Evolutionary conservation across 1,140 invertebrate genomes (phyloP), one percentile per base, ranked within the genome.

Genomic region (Zelostemma sp.): DNA sequence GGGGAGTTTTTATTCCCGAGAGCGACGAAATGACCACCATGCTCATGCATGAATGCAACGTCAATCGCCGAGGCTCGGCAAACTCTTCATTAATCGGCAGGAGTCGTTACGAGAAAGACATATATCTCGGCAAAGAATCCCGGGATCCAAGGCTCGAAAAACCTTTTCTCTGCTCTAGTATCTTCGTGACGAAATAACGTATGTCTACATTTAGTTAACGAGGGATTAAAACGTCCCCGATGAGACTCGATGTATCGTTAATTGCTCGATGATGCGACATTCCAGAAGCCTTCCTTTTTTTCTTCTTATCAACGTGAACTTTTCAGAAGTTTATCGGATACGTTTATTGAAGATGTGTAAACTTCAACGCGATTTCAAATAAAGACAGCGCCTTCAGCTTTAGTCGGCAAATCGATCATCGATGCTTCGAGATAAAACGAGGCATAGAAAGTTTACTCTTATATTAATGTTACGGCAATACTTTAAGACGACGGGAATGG

Each of bases 41-140:
- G 71, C 76, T 80, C 73, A 78, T 80, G 75, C 78, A 80, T 80
- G 79, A 81, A 81, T 80, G 79, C 79, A 80, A 80, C 77, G 78
- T 79, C 77, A 79, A 72, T 74, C 76, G 78, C 73, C 63, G 33
- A 40, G 60, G 66, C 67, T 73, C 61, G 50, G 57, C 65, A 60
- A 80, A 76, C 75, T 80, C 77, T 79, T 81, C 69, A 79, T 81
- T 81, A 79, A 79, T 72, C 72, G 56, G 49, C 45, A 45, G 35
- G 43, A n/a, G 48, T 60, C 56, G 51, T 71, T 69, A 66, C 68
- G 28, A 33, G 21, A 45, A 61, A 58, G 35, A 28, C 35, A 11
- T 14, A 11, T 14, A n/a, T 38, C 3, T 31, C 11, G 28, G 11
- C 28, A 11, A 31, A 31, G 35, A 38, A 41, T 41, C 40, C 40